These are phyloP conservation scores for Thermophis baileyi DNA, from an alignment of 2,113 vertebrate genomes.

Conservation along the genomic window DNA sequence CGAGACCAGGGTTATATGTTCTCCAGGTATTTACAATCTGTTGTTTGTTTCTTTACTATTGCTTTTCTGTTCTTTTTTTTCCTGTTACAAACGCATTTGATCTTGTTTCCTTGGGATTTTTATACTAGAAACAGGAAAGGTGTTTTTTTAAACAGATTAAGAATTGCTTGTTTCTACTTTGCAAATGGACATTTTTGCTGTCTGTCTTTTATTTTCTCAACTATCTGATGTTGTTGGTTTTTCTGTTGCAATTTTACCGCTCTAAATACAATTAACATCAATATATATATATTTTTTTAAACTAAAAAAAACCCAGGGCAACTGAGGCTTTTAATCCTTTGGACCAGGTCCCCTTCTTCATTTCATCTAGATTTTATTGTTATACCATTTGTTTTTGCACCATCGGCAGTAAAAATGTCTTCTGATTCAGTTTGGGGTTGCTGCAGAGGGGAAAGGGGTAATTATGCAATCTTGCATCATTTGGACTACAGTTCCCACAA, in stretches of 20 bases:
- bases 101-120: not conserved
- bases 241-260: not conserved
- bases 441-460: not conserved
- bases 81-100: not conserved
- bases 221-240: not conserved
- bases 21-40: constrained; percentile 75
- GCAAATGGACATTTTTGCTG: not conserved
- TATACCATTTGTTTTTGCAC: not conserved
- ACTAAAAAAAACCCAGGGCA: not conserved
- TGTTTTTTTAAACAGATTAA: not conserved
- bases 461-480: not conserved
- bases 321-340: not conserved
- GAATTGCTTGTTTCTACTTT: not conserved
- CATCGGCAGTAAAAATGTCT: not conserved
- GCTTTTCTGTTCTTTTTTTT: not conserved
- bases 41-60: not conserved
- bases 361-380: not conserved
- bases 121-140: not conserved
- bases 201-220: not conserved
- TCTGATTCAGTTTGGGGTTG: not conserved
- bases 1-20: constrained; percentile 84
- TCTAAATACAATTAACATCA: not conserved
- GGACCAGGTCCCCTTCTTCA: not conserved
- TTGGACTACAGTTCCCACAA: not conserved
- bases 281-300: not conserved